Base-by-base conservation (phyloP, 2,113 vertebrate species). In the Aramus guarauna region DNA sequence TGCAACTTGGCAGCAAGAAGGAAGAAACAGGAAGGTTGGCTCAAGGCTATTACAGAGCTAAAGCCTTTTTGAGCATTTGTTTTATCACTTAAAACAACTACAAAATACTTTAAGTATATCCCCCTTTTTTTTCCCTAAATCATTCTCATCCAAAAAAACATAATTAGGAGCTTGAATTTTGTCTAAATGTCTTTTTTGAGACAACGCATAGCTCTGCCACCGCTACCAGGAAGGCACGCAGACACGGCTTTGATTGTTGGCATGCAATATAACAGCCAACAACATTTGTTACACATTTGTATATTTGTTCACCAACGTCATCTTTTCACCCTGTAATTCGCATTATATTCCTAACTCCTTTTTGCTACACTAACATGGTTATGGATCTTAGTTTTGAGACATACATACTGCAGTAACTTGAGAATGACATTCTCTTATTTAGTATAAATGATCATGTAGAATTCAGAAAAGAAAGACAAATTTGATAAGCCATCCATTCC, bases 11-110 rank as follows among this genome's bases (percentile, higher is more conserved):
- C 94, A 88, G 80, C 60, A 79, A 53, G 79, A 60, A 80, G n/a
- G 32, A 85, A 95, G 84, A 92, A 95, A 93, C 55, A 88, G 62
- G 62, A 92, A 82, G 66, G 66, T 50, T 97, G 71, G 84, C 67
- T 79, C 77, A 62, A 89, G 55, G 43, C 62, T 96, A 9, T 47
- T 43, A 66, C 2, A 9, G 62, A 94, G 41, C 71, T 79, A 79
- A 68, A 91, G 30, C 39, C 82, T 66, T 34, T 84, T 18, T 50
- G 29, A 87, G 23, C 37, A 67, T 85, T 91, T 89, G 68, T 91
- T 94, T 84, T 67, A 64, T 78, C 74, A 72, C 30, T 77, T 81
- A 56, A 84, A 93, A 52, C 11, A 92, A 34, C 26, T 58, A 59
- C 10, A 73, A 91, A 95, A 86, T 53, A 58, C n/a, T 83, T 41